Evolutionary conservation across 2,888 invertebrate genomes (phyloP).

Genomic region (Molorchus minor): DNA sequence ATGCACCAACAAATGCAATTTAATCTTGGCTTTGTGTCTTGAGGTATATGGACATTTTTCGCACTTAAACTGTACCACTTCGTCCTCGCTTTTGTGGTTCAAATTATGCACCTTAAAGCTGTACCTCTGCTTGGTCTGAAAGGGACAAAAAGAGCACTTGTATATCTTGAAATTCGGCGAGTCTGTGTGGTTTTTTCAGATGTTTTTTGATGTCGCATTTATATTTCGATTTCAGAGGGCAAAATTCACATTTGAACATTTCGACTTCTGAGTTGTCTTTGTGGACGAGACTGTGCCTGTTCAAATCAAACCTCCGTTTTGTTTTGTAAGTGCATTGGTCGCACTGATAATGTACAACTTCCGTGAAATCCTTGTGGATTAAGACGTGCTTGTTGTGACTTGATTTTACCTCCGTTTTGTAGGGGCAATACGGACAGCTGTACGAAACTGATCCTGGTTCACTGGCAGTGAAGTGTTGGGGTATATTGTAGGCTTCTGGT

Average conservation of each 20-base stretch:
- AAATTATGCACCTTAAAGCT: constrained; percentile 6
- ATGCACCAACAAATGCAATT: neutral
- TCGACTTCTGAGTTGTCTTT: neutral
- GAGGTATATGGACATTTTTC: neutral
- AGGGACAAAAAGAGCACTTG: neutral
- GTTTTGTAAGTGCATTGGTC: constrained; percentile 3
- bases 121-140: neutral
- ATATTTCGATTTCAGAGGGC: constrained; percentile 4
- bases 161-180: neutral
- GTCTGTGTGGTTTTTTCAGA: neutral
- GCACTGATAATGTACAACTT: neutral
- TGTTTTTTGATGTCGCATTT: constrained; percentile 3
- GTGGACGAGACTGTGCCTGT: neutral
- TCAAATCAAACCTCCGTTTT: neutral
- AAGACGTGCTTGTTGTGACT: neutral
- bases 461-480: neutral
- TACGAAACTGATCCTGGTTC: neutral
- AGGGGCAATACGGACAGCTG: constrained; percentile 6
- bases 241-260: neutral
- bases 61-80: neutral
- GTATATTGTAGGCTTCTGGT: neutral
- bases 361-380: neutral
- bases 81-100: neutral
- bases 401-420: constrained; percentile 2
- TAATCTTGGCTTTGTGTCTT: neutral